These are phyloP conservation scores for Chamaetylas fuelleborni DNA, from an alignment of 2,113 vertebrate species.

Conservation along the genomic window DNA sequence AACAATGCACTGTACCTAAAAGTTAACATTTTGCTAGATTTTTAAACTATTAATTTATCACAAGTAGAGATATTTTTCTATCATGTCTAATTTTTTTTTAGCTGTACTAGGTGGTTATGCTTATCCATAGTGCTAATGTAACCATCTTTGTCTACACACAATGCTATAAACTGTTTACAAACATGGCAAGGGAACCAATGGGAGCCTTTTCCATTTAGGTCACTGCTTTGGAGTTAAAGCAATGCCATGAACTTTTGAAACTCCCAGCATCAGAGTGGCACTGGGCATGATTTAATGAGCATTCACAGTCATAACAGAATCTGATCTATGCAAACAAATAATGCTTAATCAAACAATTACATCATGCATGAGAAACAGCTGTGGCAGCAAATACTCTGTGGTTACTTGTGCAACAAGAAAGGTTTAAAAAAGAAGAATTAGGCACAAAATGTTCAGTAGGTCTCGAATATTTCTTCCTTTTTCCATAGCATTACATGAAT, in stretches of 20 bases:
- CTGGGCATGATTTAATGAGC: conserved; percentile 1
- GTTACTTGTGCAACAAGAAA: conserved; percentile 14
- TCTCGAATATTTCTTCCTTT: not conserved
- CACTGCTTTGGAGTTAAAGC: not conserved
- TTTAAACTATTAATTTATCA: not conserved
- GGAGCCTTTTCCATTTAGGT: not conserved
- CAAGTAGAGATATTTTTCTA: not conserved
- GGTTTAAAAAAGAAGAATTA: not conserved
- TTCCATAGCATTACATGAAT: not conserved
- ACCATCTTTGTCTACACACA: not conserved
- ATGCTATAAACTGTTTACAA: conserved; percentile 9
- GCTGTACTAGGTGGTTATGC: not conserved
- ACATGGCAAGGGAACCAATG: not conserved
- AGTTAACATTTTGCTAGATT: not conserved
- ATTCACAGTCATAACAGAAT: not conserved
- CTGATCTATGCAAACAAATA: conserved; percentile 36
- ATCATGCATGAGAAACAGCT: conserved; percentile 35
- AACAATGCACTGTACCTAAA: not conserved
- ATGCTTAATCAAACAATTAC: conserved; percentile 39
- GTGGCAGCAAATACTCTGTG: not conserved
- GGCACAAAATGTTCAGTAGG: not conserved
- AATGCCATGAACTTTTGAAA: not conserved
- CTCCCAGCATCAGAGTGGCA: not conserved
- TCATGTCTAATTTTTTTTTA: not conserved
- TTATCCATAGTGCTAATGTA: not conserved